Base-by-base conservation (phyloP, 2,113 vertebrate genomes). In the Scytalopus superciliaris region DNA sequence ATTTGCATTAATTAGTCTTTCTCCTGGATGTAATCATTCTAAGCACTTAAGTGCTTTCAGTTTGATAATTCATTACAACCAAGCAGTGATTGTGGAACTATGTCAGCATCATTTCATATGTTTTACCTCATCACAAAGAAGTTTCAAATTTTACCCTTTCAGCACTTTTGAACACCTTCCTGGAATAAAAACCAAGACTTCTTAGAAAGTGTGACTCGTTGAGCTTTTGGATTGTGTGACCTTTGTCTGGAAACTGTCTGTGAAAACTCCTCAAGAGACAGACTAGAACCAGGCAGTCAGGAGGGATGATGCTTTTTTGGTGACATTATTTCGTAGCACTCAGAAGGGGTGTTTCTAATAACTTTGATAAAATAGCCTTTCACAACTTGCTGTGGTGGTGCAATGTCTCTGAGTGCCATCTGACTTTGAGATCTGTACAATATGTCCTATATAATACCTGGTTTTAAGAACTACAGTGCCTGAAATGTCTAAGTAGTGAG, bases 1-100 rank as follows among this genome's bases (percentile, higher is more conserved):
- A 72, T 35, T 66, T 87, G 42, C 57, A 63, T 89, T 95, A 93
- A 94, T 94, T 93, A 90, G 63, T 42, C 40, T 79, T 90, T 44
- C 47, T 77, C 23, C 33, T 50, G 52, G 42, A 60, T 63, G 14
- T 73, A 84, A 73, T 87, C 2, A 73, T 67, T 70, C 50, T 66
- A 83, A 87, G 57, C 62, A 53, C 50, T 70, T 93, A 19, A 60
- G 10, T 72, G 67, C 53, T 83, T 79, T 91, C 39, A 72, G 30
- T 87, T 19, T 62, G 60, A 44, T 68, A 84, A 24, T 59, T 68
- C 50, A 42, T 88, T 85, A 4, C 63, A 57, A 52, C 52, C 66
- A 64, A 40, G 39, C 37, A 77, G 50, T 70, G 27, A 44, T 6
- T 25, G 37, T 63, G 33, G 45, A 69, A 19, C 50, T 66, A 5